Conservation (phyloP, 2,797 vertebrate genomes). For the Okamejei kenojei region DNA sequence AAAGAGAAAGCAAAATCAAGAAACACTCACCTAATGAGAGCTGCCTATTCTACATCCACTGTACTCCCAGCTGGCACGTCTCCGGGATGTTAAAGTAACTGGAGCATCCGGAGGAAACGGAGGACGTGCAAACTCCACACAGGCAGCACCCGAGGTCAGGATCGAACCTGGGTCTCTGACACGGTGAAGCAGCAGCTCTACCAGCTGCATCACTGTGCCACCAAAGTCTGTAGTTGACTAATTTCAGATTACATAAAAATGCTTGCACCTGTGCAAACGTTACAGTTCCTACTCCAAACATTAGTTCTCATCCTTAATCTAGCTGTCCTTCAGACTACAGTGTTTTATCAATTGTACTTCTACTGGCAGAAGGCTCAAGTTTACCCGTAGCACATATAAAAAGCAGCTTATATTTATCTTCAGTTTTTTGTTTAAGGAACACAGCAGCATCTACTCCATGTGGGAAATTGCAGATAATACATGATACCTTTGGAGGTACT, state of each 20-base stretch:
- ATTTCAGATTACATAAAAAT: neutral
- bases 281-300: neutral
- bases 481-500: constrained; percentile 10
- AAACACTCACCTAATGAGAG: neutral
- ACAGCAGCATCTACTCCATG: constrained; percentile 56
- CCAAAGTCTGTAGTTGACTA: neutral
- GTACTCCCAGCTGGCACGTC: neutral
- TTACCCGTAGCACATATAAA: constrained; percentile 53
- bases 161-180: too few species aligned
- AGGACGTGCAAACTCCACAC: too few species aligned
- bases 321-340: neutral
- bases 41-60: neutral
- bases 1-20: too few species aligned
- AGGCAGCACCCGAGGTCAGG: too few species aligned
- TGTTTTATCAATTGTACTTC: constrained; percentile 37
- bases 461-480: constrained; percentile 44
- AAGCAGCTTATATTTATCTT: constrained; percentile 43
- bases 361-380: constrained; percentile 40
- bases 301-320: neutral
- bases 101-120: too few species aligned
- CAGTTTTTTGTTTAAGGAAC: constrained; percentile 52
- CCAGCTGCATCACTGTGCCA: too few species aligned
- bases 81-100: too few species aligned
- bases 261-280: neutral
- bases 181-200: too few species aligned